Evolutionary conservation across 2,888 invertebrate species (phyloP), one percentile per base, ranked within the genome.

Genomic region (Stegana nigrithorax): DNA sequence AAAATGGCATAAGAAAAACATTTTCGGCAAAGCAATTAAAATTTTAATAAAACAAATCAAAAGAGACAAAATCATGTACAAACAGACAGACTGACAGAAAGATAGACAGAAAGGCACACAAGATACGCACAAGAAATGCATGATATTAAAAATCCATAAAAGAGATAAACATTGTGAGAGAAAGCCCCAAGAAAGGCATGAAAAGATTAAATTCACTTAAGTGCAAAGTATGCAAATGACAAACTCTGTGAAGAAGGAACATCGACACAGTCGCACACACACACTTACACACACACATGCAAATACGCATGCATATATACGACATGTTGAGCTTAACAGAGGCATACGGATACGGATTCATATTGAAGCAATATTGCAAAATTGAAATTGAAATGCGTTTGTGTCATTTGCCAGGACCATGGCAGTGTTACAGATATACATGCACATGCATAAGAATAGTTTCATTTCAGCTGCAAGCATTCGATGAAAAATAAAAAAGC

Each of bases 161-260:
- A 60, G 59, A 66, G 45, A 69, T 68, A 68, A 72, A 64, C 67
- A 70, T 59, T 39, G 10, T 36, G 36, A 14, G 19, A 32, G 23
- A n/a, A 14, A 36, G 25, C 27, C 12, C 5, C 12, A 26, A 50
- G 26, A 57, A 63, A n/a, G 44, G 56, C 59, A 60, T 58, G 57
- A 55, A 56, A 59, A 63, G 67, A 66, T 71, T 73, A 67, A 75
- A 70, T 71, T 68, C 68, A 63, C 53, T 66, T 73, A 67, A 70
- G 66, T 75, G 65, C 65, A 69, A 69, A 69, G 68, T 69, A 69
- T 69, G 68, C 68, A 74, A 71, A 68, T 75, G 67, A 68, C 67
- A 78, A 66, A 64, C 60, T 60, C 56, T 17, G 42, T 4, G 19
- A 8, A 55, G 51, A 58, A 64, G 42, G 14, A 67, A 61, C 55